Evolutionary conservation across 2,113 vertebrate genomes (phyloP).

Genomic region (Platichthys flesus): DNA sequence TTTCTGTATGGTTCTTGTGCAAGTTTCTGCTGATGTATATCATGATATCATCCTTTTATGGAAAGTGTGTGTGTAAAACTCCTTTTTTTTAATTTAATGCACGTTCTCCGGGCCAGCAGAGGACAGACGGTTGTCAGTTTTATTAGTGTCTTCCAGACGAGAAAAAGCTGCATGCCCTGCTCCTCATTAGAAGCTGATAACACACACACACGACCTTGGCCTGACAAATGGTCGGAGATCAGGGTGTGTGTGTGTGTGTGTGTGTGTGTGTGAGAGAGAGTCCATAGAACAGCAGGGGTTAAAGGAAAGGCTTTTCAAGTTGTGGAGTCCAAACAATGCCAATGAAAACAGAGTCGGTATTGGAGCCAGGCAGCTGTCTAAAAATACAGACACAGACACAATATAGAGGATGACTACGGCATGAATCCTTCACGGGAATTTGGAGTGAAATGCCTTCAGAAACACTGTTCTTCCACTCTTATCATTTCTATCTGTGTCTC

Average conservation of each 20-base stretch:
- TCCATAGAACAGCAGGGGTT: slow-evolving; percentile 62
- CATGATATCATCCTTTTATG: slow-evolving; percentile 34
- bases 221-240: slow-evolving; percentile 71
- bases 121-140: slow-evolving; percentile 70
- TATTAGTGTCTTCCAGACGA: slow-evolving; percentile 74
- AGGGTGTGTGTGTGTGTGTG: slow-evolving; percentile 23
- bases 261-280: slow-evolving; percentile 15
- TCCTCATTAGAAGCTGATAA: slow-evolving; percentile 80
- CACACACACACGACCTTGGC: slow-evolving; percentile 67
- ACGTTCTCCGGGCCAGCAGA: slow-evolving; percentile 28
- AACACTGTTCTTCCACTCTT: slow-evolving; percentile 19
- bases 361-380: slow-evolving; percentile 78
- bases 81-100: slow-evolving; percentile 37
- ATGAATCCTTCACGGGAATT: slow-evolving; percentile 59
- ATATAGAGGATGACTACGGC: slow-evolving; percentile 74
- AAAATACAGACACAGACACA: slow-evolving; percentile 79
- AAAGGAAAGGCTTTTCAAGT: slow-evolving; percentile 78
- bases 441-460: slow-evolving; percentile 47
- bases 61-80: slow-evolving; percentile 36
- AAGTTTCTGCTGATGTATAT: slow-evolving; percentile 6
- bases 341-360: slow-evolving; percentile 77
- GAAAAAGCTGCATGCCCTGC: slow-evolving; percentile 75
- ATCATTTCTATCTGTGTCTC: slow-evolving; percentile 3
- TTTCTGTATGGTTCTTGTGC: too few relatives aligned
- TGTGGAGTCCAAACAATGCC: slow-evolving; percentile 76